phyloP scores from a whole-genome alignment of 2,113 vertebrate genomes.

The rat (Rattus norvegicus) region GRCr8 NC_086019.1:108925501-108926000 shows the following conservation, averaged over 20 bases:
- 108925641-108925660: slow-evolving; percentile 15
- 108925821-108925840: slow-evolving; percentile 70
- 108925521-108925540: neutral
- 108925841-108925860: slow-evolving; percentile 50
- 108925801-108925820: slow-evolving; percentile 69
- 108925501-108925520: neutral
- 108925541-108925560: neutral
- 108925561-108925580: neutral
- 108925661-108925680: slow-evolving; percentile 48
- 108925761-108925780: slow-evolving; percentile 58
- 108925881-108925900: slow-evolving; percentile 31
- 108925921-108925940: slow-evolving; percentile 58
- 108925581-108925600: neutral
- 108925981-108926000: slow-evolving; percentile 51
- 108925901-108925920: slow-evolving; percentile 17
- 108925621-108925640: neutral
- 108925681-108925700: slow-evolving; percentile 45
- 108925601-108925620: neutral
- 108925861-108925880: slow-evolving; percentile 37
- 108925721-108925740: slow-evolving; percentile 66
- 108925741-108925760: slow-evolving; percentile 74
- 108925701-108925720: slow-evolving; percentile 78
- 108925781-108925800: slow-evolving; percentile 69
- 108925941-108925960: slow-evolving; percentile 37
- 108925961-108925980: slow-evolving; percentile 44